A percentile compares a stretch with the other conserved stretches of the same genome.
Evolutionary conservation across 2,797 vertebrate genomes (phyloP).

Genomic region (Alectoris magna): DNA sequence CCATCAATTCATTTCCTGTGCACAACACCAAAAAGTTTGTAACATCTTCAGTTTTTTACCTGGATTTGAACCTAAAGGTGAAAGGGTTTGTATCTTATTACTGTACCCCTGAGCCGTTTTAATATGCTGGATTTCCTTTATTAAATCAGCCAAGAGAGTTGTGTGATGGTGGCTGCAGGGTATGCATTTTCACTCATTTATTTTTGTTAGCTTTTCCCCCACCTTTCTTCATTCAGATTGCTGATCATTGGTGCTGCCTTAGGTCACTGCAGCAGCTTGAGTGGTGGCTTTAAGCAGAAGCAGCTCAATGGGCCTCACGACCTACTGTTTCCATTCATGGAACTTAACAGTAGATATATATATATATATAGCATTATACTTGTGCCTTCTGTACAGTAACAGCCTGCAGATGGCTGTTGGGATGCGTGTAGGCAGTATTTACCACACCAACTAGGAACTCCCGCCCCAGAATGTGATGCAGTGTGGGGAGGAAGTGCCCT

Average conservation of each 20-base stretch:
- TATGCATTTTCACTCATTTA: neutral
- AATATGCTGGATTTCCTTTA: conserved; percentile 13
- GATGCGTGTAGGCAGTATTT: conserved; percentile 10
- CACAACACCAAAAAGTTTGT: neutral
- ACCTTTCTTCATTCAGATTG: neutral
- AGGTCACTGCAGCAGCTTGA: neutral
- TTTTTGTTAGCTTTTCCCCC: neutral
- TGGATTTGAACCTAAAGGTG: conserved; percentile 32
- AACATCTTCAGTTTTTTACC: neutral
- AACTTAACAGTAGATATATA: conserved; percentile 61
- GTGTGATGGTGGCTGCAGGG: neutral
- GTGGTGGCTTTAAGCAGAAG: neutral
- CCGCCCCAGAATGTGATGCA: neutral
- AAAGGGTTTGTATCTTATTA: conserved; percentile 21
- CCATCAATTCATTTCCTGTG: neutral
- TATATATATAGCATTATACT: conserved; percentile 58
- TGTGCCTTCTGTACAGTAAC: conserved; percentile 61
- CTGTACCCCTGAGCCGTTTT: neutral
- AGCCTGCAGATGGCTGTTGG: conserved; percentile 62
- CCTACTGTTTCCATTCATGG: conserved; percentile 69
- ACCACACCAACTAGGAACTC: conserved; percentile 45
- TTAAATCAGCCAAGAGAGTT: neutral
- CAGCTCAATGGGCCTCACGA: conserved; percentile 22
- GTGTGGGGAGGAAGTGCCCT: neutral
- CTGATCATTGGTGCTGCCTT: neutral